phyloP scores from a whole-genome alignment of 2,113 vertebrate genomes.

The Numida meleagris region DNA sequence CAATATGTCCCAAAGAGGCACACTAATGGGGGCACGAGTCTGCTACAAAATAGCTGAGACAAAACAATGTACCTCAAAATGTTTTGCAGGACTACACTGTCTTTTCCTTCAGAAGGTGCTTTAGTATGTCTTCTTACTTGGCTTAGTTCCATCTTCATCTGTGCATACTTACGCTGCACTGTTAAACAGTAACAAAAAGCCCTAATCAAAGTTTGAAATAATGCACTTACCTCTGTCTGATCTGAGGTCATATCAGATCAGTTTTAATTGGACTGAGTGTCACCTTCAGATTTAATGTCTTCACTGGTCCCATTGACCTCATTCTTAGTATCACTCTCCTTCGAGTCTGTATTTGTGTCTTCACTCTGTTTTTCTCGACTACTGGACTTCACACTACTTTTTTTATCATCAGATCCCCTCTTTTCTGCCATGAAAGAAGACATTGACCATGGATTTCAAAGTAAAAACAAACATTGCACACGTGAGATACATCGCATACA shows the following conservation, averaged over 20 bases:
- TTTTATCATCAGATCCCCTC: constrained; percentile 93
- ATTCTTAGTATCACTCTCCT: constrained; percentile 90
- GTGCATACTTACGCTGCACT: constrained; percentile 99
- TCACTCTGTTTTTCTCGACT: constrained; percentile 90
- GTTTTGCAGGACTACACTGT: constrained; percentile 99
- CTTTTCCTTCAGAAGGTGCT: constrained; percentile 97
- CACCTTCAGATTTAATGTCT: constrained; percentile 99
- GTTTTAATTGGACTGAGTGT: constrained; percentile 99
- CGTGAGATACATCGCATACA: constrained; percentile 46
- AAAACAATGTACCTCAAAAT: constrained; percentile 98
- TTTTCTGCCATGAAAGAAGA: constrained; percentile 89
- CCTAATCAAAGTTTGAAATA: constrained; percentile 90
- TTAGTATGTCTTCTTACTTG: constrained; percentile 96
- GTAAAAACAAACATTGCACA: constrained; percentile 73
- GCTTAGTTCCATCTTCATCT: constrained; percentile 98
- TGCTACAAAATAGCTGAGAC: constrained; percentile 91
- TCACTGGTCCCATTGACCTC: constrained; percentile 96
- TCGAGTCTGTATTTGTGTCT: constrained; percentile 87
- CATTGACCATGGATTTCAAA: constrained; percentile 80
- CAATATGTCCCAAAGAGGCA: constrained; percentile 83
- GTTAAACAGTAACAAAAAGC: constrained; percentile 96
- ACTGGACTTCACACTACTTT: constrained; percentile 90
- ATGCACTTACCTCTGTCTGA: constrained; percentile 99
- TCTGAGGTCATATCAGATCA: constrained; percentile 99
- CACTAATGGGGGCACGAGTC: constrained; percentile 82